Percentiles rank a stretch among this genome's conserved stretches.
These are phyloP conservation scores for Peromyscus nudipes DNA, from an alignment of 2,797 vertebrate species.

Conservation along the genomic window DNA sequence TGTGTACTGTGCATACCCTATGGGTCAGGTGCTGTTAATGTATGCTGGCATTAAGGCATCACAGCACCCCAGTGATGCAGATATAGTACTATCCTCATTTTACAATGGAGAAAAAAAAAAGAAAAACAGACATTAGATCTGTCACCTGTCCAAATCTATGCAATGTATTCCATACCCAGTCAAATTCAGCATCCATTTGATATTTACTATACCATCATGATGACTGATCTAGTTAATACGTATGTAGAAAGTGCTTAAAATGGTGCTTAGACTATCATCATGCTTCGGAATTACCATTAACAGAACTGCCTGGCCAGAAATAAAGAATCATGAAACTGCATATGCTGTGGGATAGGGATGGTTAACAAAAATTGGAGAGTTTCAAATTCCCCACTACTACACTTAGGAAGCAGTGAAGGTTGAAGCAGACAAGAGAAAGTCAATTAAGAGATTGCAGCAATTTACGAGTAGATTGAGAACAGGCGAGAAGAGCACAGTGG, in stretches of 20 bases:
- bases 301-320: constrained; percentile 13
- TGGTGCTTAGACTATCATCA: neutral
- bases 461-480: neutral
- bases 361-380: neutral
- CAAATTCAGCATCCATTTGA: neutral
- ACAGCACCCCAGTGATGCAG: neutral
- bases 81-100: neutral
- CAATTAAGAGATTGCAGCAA: neutral
- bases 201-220: neutral
- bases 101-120: neutral
- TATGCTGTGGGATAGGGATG: neutral
- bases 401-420: neutral
- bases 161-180: neutral
- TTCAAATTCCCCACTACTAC: neutral
- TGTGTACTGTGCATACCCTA: neutral
- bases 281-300: neutral
- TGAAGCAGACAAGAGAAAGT: neutral
- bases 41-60: neutral
- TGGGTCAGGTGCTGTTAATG: neutral
- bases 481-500: neutral
- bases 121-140: neutral
- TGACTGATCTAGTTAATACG: neutral
- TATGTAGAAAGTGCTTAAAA: neutral
- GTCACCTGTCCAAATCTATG: neutral
- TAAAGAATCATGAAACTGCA: neutral